Conservation (phyloP, 2,797 vertebrate genomes). For the Pseudocheirus occidentalis region DNA sequence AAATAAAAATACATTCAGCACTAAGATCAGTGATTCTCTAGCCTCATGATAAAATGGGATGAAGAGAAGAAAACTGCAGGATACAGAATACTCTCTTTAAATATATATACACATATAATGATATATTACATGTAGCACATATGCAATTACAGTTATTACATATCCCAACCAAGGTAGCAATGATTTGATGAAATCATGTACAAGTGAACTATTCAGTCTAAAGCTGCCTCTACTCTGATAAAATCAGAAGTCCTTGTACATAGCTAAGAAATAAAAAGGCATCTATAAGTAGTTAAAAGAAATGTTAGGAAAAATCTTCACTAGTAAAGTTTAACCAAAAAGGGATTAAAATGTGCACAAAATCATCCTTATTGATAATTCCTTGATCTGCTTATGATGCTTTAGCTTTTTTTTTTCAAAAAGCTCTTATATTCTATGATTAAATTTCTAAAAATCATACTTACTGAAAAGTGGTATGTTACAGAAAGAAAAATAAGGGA, state of each 20-base stretch:
- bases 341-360: background rate
- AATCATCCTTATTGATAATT: background rate
- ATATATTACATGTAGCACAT: background rate
- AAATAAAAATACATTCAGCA: constrained; percentile 34
- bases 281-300: background rate
- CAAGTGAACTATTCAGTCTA: background rate
- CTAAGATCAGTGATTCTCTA: constrained; percentile 4
- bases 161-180: background rate
- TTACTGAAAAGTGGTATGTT: background rate
- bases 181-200: background rate
- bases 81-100: background rate
- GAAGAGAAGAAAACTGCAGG: background rate
- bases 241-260: background rate
- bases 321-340: background rate
- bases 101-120: too few relatives aligned
- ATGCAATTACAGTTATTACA: background rate
- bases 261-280: background rate
- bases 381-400: background rate
- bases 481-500: background rate
- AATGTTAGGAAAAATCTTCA: background rate
- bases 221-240: background rate
- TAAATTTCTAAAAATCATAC: background rate
- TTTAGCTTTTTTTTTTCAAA: background rate
- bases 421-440: background rate
- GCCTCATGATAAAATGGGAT: background rate